Percentiles rank a stretch among this genome's conserved stretches.
Evolutionary conservation across 2,797 vertebrate species (phyloP).

Genomic region (Cheracebus regulus): DNA sequence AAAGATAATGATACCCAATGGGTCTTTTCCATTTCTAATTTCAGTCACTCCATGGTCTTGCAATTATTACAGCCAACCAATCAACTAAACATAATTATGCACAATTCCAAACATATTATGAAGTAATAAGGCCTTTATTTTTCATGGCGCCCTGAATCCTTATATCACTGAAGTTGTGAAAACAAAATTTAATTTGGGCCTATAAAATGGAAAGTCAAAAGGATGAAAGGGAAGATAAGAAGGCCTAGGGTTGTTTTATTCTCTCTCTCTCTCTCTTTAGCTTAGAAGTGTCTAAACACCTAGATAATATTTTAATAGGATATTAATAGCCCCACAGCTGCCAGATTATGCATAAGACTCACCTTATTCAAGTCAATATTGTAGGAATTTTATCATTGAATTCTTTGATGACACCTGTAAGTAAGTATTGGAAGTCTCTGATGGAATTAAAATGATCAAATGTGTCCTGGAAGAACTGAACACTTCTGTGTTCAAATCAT

Average conservation of each 20-base stretch:
- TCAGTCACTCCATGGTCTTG: conserved; percentile 54
- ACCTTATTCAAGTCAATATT: not conserved
- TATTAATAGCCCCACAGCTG: not conserved
- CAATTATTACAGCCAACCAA: conserved; percentile 56
- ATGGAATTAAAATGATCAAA: not conserved
- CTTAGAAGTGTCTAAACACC: not conserved
- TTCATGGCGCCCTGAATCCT: conserved; percentile 55
- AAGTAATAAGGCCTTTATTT: conserved; percentile 69
- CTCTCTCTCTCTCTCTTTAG: not conserved
- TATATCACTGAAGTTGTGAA: conserved; percentile 61
- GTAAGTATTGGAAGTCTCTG: not conserved
- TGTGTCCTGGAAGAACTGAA: not conserved
- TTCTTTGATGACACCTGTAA: not conserved
- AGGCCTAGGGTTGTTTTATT: not conserved
- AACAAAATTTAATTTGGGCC: conserved; percentile 57
- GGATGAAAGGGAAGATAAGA: conserved; percentile 2
- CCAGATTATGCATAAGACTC: not conserved
- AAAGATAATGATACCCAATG: conserved; percentile 57
- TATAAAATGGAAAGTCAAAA: conserved; percentile 38
- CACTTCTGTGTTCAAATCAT: not conserved
- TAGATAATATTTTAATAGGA: not conserved
- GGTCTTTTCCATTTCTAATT: conserved; percentile 70
- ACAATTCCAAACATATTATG: conserved; percentile 65
- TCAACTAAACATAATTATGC: conserved; percentile 70
- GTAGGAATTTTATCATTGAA: not conserved